Conservation (phyloP, 2,797 vertebrate species). For the Pelodytes ibericus region DNA sequence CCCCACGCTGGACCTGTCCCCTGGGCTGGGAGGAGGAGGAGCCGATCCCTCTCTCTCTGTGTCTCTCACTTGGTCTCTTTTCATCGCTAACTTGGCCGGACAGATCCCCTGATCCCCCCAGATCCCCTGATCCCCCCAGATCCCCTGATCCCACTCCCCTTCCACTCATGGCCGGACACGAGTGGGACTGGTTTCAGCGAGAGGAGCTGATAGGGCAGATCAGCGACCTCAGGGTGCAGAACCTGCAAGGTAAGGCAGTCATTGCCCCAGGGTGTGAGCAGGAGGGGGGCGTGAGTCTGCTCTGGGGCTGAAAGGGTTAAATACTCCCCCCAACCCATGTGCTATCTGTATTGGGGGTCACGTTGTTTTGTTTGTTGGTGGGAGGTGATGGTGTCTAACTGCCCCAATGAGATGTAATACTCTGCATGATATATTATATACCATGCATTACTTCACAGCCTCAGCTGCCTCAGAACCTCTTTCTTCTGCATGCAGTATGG, state of each 20-base stretch:
- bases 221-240: constrained; percentile 95
- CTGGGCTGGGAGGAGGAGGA: constrained; percentile 21
- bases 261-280: too few relatives aligned
- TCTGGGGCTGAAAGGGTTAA: neutral
- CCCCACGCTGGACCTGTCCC: constrained; percentile 10
- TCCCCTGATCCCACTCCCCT: constrained; percentile 39
- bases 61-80: constrained; percentile 41
- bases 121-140: constrained; percentile 2
- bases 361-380: too few relatives aligned
- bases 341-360: neutral
- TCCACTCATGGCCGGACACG: constrained; percentile 84
- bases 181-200: constrained; percentile 92
- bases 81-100: constrained; percentile 44
- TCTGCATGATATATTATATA: too few relatives aligned
- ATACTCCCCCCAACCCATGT: neutral
- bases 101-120: neutral
- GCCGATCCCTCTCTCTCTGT: constrained; percentile 25
- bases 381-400: too few relatives aligned
- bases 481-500: too few relatives aligned
- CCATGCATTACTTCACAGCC: neutral
- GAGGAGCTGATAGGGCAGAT: constrained; percentile 96
- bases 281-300: neutral
- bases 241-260: constrained; percentile 87
- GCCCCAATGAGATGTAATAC: too few relatives aligned
- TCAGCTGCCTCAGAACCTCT: too few relatives aligned